phyloP scores from a whole-genome alignment of 2,888 invertebrate species.

The Synanthedon vespiformis region DNA sequence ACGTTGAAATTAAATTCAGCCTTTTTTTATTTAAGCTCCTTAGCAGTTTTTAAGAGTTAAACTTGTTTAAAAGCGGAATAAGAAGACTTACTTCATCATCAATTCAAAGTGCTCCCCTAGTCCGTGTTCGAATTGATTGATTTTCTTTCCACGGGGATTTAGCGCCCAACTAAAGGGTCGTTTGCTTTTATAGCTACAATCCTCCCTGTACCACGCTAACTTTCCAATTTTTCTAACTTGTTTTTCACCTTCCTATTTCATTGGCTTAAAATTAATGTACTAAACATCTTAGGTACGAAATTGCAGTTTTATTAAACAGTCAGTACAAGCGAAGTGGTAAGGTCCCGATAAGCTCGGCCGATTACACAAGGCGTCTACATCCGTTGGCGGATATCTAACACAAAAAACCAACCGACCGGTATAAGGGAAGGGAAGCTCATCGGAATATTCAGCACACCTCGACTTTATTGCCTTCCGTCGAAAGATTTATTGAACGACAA shows the following conservation, averaged over 20 bases:
- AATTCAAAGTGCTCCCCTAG: slow-evolving; percentile 10
- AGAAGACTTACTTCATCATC: slow-evolving; percentile 4
- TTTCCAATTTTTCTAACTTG: too few species aligned
- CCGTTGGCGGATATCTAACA: background rate
- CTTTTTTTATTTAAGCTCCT: too few species aligned
- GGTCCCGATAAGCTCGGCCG: background rate
- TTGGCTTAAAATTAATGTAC: too few species aligned
- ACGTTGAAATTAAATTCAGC: too few species aligned
- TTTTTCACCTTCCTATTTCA: too few species aligned
- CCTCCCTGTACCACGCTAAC: background rate
- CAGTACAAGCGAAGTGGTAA: too few species aligned
- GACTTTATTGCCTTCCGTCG: slow-evolving; percentile 12
- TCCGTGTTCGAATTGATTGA: slow-evolving; percentile 15
- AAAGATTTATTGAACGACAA: slow-evolving; percentile 9
- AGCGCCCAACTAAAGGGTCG: slow-evolving; percentile 2
- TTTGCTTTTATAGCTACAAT: slow-evolving; percentile 9
- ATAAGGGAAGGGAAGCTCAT: slow-evolving; percentile 8
- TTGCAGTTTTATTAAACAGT: too few species aligned
- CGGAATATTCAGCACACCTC: slow-evolving; percentile 14
- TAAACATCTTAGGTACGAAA: too few species aligned
- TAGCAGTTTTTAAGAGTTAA: too few species aligned
- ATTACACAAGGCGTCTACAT: background rate
- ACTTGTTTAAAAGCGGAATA: background rate
- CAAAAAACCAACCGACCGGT: background rate
- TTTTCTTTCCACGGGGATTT: slow-evolving; percentile 10